Evolutionary conservation across 64 coral and sea anemone genomes (phyloP).

Genomic region (Platygyra sinensis): DNA sequence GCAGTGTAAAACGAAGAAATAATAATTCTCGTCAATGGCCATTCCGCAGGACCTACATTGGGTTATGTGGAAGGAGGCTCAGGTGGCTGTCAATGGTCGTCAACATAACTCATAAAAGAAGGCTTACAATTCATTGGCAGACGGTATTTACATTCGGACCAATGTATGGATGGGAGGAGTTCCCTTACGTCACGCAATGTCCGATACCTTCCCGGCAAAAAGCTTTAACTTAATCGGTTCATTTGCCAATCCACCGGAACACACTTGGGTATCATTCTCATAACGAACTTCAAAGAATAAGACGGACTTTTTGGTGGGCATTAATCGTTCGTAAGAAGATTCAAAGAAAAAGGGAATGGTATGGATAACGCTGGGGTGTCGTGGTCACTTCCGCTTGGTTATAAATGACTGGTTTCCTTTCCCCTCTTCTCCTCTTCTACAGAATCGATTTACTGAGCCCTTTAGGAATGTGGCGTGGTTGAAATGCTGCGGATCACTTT

Average conservation of each 20-base stretch:
- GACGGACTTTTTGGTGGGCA: conserved; percentile 35
- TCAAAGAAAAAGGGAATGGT: too few relatives aligned
- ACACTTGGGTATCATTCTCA: conserved; percentile 58
- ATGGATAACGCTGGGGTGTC: too few relatives aligned
- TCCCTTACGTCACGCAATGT: conserved; percentile 47
- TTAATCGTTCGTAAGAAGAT: conserved; percentile 52
- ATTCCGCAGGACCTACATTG: conserved; percentile 61
- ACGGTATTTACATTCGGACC: conserved; percentile 48
- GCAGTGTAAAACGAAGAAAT: conserved; percentile 22
- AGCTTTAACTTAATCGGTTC: conserved; percentile 51
- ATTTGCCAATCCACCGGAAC: conserved; percentile 39
- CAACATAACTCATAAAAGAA: conserved; percentile 23
- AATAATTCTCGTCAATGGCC: conserved; percentile 55
- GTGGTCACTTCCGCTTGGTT: too few relatives aligned
- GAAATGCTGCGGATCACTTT: too few relatives aligned
- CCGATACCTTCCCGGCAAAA: conserved; percentile 43
- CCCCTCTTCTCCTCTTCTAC: too few relatives aligned
- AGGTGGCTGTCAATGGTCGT: conserved; percentile 58
- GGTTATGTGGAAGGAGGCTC: conserved; percentile 64
- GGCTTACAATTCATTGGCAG: conserved; percentile 53
- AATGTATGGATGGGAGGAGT: conserved; percentile 69
- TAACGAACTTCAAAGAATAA: conserved; percentile 7
- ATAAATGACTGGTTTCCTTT: too few relatives aligned
- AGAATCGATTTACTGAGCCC: too few relatives aligned
- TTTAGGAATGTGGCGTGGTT: too few relatives aligned